These are phyloP conservation scores for Drosophila ananassae DNA, from an alignment of 1,140 invertebrate genomes.

Conservation along the genomic window DNA sequence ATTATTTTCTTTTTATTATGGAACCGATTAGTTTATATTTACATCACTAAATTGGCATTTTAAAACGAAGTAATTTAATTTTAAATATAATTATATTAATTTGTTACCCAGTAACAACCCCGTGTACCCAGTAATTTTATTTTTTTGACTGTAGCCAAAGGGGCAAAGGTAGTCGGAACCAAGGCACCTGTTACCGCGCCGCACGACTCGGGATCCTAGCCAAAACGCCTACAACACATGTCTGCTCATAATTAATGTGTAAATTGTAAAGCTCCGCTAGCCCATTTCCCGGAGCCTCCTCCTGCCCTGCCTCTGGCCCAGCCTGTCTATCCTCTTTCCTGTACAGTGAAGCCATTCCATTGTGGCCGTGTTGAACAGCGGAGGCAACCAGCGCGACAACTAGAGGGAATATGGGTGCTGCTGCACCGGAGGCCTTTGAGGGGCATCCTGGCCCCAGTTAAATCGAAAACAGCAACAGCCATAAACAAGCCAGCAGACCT, in stretches of 20 bases:
- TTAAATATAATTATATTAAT: too few species aligned
- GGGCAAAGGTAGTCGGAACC: conserved; percentile 30
- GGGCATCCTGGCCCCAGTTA: conserved; percentile 56
- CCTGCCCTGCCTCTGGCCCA: neutral
- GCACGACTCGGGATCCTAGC: conserved; percentile 39
- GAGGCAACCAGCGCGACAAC: conserved; percentile 63
- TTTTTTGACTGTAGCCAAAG: neutral
- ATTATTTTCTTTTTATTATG: too few species aligned
- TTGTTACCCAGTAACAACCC: too few species aligned
- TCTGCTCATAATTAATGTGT: conserved; percentile 83
- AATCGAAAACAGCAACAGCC: conserved; percentile 66
- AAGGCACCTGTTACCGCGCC: conserved; percentile 72
- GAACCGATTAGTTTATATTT: too few species aligned
- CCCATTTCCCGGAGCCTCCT: conserved; percentile 18
- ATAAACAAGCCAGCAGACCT: conserved; percentile 58
- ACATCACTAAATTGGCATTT: too few species aligned
- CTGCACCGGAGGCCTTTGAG: neutral
- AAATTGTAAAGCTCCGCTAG: conserved; percentile 78
- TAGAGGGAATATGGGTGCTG: conserved; percentile 11
- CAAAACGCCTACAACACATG: conserved; percentile 76
- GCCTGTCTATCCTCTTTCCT: neutral
- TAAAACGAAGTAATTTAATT: too few species aligned
- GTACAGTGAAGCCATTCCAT: conserved; percentile 29
- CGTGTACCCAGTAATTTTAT: neutral
- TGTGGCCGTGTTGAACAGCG: conserved; percentile 64